Evolutionary conservation across 1,140 invertebrate species (phyloP).

Genomic region (Diachasmimorpha longicaudata): DNA sequence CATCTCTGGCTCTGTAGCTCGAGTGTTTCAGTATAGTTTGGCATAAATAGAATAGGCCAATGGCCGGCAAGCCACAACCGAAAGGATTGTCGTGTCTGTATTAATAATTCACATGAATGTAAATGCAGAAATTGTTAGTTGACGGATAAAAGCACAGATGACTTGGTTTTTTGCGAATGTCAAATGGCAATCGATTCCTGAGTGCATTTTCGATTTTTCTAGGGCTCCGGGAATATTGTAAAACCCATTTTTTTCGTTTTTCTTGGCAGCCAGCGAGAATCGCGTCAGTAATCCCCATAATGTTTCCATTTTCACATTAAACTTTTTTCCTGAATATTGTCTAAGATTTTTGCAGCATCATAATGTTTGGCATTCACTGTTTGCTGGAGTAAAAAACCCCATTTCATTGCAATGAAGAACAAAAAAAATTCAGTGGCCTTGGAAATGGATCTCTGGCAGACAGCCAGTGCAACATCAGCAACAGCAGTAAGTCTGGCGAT

Average conservation of each 20-base stretch:
- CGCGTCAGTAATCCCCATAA: background rate
- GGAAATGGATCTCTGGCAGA: background rate
- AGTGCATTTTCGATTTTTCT: no score
- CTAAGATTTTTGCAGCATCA: background rate
- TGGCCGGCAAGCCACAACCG: background rate
- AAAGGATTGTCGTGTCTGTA: background rate
- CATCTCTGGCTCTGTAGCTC: background rate
- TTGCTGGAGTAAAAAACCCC: background rate
- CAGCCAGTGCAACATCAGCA: background rate
- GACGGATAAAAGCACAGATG: background rate
- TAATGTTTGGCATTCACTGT: background rate
- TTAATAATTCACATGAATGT: background rate
- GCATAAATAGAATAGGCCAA: conserved; percentile 11
- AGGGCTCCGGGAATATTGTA: no score
- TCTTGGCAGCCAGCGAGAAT: background rate
- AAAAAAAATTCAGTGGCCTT: background rate
- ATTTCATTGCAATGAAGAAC: background rate
- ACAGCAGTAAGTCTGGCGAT: background rate
- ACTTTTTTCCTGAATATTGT: background rate
- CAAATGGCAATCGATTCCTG: no score
- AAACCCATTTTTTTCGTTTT: no score
- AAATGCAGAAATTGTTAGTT: background rate
- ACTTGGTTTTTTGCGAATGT: no score
- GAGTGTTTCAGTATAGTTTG: background rate
- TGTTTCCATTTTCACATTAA: background rate